Base-by-base conservation (phyloP, 2,888 invertebrate species). In the Osmoderma eremita region DNA sequence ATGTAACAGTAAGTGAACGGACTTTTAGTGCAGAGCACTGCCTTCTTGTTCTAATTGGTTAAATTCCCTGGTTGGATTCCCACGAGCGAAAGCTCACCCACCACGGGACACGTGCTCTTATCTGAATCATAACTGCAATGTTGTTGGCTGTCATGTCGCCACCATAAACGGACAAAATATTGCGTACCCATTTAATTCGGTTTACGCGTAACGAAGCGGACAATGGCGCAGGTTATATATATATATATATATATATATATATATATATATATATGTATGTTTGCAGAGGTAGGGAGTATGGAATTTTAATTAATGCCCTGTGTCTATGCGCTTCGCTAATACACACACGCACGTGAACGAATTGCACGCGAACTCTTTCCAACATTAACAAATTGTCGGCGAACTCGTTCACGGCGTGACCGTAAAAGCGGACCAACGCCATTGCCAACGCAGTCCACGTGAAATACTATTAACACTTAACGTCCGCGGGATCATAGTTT, bases 31-130 rank as follows among this genome's bases (percentile, higher is more conserved):
- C 36, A 50, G 18, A 18, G 15, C 45, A 30, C 58, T 10, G 30
- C 17, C 58, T 30, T 45, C 45, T 45, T 22, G 12, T 42, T 51
- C 62, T 67, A 67, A 67, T 67, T 67, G 67, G 67, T 67, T 51
- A 70, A 70, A 72, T 75, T 76, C 76, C 75, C 75, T 73, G 71
- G 74, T 70, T 68, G 67, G 72, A 72, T 77, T 77, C 77, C 76
- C 76, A 77, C 76, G 75, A 74, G 70, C 71, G 68, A 70, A 67
- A 74, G 70, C 69, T 50, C 77, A 75, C 77, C 76, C 75, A 76
- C 76, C 68, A 15, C 36, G 72, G n/a, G 75, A 75, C 76, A 76
- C 76, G 75, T 74, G 77, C 73, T 76, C 69, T 69, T 71, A 71
- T 71, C 70, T 69, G 41, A 45, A 69, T 67, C 69, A 51, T 69